Evolutionary conservation across 2,797 vertebrate species (phyloP).

Genomic region (Limosa lapponica): DNA sequence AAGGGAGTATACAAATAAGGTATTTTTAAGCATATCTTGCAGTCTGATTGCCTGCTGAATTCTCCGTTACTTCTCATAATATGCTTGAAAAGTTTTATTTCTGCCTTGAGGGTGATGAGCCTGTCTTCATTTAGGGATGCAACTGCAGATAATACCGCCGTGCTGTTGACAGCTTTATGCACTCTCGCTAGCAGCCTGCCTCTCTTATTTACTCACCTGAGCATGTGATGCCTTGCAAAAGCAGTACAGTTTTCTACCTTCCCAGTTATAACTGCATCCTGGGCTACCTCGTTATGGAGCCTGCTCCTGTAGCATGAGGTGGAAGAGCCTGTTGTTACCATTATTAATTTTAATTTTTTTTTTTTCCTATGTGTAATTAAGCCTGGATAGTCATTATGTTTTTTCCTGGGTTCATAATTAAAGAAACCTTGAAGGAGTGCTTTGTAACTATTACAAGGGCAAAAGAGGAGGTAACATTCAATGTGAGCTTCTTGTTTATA

Average conservation of each 20-base stretch:
- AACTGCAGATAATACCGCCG: constrained; percentile 51
- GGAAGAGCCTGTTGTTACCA: background rate
- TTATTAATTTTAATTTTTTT: background rate
- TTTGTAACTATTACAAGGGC: background rate
- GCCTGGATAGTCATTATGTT: background rate
- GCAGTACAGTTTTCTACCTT: background rate
- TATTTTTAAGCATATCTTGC: constrained; percentile 47
- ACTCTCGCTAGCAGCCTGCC: constrained; percentile 15
- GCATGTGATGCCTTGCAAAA: constrained; percentile 12
- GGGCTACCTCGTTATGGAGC: background rate
- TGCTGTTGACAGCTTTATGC: constrained; percentile 65
- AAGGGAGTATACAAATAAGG: background rate
- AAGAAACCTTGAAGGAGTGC: background rate
- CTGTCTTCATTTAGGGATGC: constrained; percentile 74
- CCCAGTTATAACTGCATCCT: constrained; percentile 42
- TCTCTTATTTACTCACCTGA: constrained; percentile 62
- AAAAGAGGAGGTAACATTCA: background rate
- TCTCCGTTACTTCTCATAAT: constrained; percentile 74
- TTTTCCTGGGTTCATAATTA: constrained; percentile 22
- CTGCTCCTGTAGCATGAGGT: background rate
- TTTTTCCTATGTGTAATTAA: background rate
- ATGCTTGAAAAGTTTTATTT: constrained; percentile 78
- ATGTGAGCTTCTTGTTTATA: background rate
- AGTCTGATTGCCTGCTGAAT: constrained; percentile 67
- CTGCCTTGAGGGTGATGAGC: constrained; percentile 67